These are phyloP conservation scores for Listrodromus nycthemerus DNA, from an alignment of 2,888 invertebrate species.

Conservation along the genomic window DNA sequence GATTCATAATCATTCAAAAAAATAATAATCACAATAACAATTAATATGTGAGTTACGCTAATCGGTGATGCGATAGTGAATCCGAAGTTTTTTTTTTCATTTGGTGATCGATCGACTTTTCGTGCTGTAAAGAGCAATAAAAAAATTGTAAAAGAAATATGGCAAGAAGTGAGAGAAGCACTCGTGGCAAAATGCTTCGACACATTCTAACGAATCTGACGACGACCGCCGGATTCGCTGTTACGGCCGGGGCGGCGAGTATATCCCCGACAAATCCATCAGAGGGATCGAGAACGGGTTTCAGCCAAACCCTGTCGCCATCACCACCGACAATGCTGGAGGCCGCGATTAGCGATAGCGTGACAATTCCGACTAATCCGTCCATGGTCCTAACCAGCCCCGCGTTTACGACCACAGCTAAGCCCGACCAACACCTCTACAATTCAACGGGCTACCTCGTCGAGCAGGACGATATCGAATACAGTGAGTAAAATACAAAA, in stretches of 20 bases:
- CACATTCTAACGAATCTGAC: slow-evolving; percentile 71
- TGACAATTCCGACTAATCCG: slow-evolving; percentile 80
- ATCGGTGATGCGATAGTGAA: slow-evolving; percentile 4
- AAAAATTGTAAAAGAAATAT: slow-evolving; percentile 30
- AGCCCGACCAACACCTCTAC: slow-evolving; percentile 80
- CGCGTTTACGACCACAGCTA: slow-evolving; percentile 77
- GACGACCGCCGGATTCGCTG: slow-evolving; percentile 62
- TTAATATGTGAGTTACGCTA: slow-evolving; percentile 5
- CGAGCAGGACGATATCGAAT: slow-evolving; percentile 82
- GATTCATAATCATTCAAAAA: not conserved
- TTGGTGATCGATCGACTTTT: not conserved
- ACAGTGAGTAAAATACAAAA: slow-evolving; percentile 78
- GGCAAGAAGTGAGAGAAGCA: slow-evolving; percentile 40
- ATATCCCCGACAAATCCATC: slow-evolving; percentile 63
- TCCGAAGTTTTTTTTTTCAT: not conserved
- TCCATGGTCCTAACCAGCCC: slow-evolving; percentile 78
- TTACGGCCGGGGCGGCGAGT: slow-evolving; percentile 59
- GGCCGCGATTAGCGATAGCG: slow-evolving; percentile 78
- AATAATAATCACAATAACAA: not conserved
- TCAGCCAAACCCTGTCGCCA: slow-evolving; percentile 72
- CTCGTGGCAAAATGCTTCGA: slow-evolving; percentile 69
- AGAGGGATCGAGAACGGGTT: slow-evolving; percentile 68
- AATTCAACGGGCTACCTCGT: slow-evolving; percentile 80
- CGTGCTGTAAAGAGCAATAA: not conserved
- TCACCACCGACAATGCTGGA: slow-evolving; percentile 75